Percentiles rank a stretch among this genome's conserved stretches.
These are phyloP conservation scores for Hypomecis punctinalis DNA, from an alignment of 2,888 invertebrate genomes.

Conservation along the genomic window DNA sequence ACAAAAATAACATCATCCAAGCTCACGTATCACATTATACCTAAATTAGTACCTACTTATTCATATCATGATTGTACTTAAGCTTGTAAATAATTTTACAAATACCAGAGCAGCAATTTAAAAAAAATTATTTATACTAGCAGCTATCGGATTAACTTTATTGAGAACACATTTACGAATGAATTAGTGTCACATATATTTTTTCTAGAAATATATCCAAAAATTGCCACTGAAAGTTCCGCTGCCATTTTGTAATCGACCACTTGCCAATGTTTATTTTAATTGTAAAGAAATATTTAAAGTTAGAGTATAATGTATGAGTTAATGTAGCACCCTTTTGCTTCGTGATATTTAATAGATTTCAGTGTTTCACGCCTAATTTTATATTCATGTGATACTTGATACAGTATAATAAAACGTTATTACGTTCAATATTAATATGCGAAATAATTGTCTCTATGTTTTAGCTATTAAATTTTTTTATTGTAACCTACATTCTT, in stretches of 20 bases:
- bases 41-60: constrained; percentile 62
- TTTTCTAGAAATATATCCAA: constrained; percentile 43
- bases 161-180: constrained; percentile 26
- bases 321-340: background rate
- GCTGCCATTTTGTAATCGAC: constrained; percentile 43
- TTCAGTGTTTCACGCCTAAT: no score
- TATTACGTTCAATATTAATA: no score
- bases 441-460: no score
- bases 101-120: constrained; percentile 29
- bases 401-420: no score
- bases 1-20: constrained; percentile 37
- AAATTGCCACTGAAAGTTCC: constrained; percentile 39
- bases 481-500: no score
- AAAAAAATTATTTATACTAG: constrained; percentile 21
- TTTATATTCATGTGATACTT: no score
- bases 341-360: background rate
- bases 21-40: constrained; percentile 62
- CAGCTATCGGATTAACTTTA: constrained; percentile 38
- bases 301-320: constrained; percentile 11
- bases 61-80: constrained; percentile 79
- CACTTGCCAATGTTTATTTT: constrained; percentile 36
- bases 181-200: constrained; percentile 37
- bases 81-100: constrained; percentile 68
- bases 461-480: no score
- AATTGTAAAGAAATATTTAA: constrained; percentile 3